A percentile compares a stretch with the other conserved stretches of the same genome.
phyloP scores from a whole-genome alignment of 2,113 vertebrate genomes.

The Entosphenus tridentatus region DNA sequence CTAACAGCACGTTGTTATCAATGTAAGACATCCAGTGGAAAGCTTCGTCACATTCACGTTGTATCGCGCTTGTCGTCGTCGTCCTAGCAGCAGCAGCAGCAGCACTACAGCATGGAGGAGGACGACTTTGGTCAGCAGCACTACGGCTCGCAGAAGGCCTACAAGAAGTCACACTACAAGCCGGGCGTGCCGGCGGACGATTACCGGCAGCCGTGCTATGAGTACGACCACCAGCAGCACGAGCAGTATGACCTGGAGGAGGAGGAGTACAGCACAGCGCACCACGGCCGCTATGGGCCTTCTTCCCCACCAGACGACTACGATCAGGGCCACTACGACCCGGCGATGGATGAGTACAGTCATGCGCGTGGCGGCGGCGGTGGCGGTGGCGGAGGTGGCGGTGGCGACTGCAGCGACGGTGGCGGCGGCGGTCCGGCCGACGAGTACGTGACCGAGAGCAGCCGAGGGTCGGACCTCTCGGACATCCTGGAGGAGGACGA shows the following conservation, averaged over 20 bases:
- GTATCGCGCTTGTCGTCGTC: too few species aligned
- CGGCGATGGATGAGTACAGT: not conserved
- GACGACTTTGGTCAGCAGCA: constrained; percentile 24
- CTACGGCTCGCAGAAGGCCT: constrained; percentile 22
- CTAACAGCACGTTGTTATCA: too few species aligned
- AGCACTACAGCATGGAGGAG: too few species aligned
- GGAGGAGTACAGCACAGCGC: too few species aligned
- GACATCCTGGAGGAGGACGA: constrained; percentile 98
- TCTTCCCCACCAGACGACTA: not conserved
- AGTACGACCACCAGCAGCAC: not conserved
- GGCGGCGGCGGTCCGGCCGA: constrained; percentile 19
- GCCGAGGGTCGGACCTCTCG: constrained; percentile 73
- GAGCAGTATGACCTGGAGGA: too few species aligned
- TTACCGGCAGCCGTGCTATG: not conserved
- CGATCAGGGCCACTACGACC: not conserved
- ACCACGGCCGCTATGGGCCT: too few species aligned
- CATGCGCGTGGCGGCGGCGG: not conserved
- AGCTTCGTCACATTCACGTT: too few species aligned
- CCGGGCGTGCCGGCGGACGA: not conserved
- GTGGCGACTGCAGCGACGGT: not conserved
- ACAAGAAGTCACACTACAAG: constrained; percentile 6
- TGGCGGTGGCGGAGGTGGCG: not conserved
- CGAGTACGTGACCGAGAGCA: constrained; percentile 83
- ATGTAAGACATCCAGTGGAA: too few species aligned
- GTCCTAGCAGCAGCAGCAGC: too few species aligned